Evolutionary conservation across 2,797 vertebrate genomes (phyloP).

Genomic region (Poeciliopsis gracilis): DNA sequence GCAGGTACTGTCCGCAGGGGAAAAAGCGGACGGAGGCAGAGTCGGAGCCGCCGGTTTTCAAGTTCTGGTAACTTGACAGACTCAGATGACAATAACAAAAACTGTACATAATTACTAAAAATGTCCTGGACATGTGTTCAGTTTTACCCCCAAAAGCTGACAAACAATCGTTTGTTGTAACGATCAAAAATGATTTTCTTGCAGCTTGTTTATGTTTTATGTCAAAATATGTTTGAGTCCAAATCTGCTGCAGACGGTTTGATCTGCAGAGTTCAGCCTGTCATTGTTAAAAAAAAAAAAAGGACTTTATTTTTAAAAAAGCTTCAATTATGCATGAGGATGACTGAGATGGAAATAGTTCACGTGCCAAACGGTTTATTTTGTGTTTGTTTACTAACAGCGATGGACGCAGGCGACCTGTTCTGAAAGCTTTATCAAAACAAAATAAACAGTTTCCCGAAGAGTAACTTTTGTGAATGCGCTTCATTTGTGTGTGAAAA

Average conservation of each 20-base stretch:
- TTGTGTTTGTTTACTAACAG: not conserved
- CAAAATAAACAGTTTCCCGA: not conserved
- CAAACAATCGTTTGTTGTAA: not conserved
- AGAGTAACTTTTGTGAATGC: not conserved
- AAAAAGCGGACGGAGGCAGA: not conserved
- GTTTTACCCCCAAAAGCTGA: not conserved
- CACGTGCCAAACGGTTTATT: not conserved
- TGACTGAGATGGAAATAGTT: not conserved
- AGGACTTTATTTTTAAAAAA: not conserved
- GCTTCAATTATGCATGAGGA: not conserved
- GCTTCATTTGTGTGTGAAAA: not conserved
- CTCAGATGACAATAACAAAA: not conserved
- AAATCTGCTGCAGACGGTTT: not conserved
- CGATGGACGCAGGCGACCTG: not conserved
- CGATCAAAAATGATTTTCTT: not conserved
- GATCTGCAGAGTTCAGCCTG: not conserved
- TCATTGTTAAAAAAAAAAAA: not conserved
- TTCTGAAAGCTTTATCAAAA: not conserved
- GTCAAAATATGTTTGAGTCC: not conserved
- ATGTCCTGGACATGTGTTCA: not conserved
- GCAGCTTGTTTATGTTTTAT: not conserved
- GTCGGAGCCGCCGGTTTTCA: not conserved
- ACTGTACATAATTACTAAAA: slow-evolving; percentile 42
- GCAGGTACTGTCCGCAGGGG: slow-evolving; percentile 81
- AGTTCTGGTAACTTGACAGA: slow-evolving; percentile 29